Evolutionary conservation across 2,888 invertebrate genomes (phyloP).

Genomic region (Criorhina ranunculi): DNA sequence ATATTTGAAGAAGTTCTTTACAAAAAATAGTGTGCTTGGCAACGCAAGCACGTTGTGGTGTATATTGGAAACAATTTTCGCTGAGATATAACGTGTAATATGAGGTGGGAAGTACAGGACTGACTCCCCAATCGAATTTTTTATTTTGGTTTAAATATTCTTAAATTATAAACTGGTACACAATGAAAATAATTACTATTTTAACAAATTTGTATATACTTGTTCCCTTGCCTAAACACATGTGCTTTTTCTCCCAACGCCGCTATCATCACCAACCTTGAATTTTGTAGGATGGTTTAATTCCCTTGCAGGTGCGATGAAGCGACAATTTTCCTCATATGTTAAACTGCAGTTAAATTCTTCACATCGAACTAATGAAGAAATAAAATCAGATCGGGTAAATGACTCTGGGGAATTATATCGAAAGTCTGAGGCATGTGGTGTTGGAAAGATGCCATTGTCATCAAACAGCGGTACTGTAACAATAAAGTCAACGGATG

Average conservation of each 20-base stretch:
- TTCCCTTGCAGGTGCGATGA: conserved; percentile 89
- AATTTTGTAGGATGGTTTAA: conserved; percentile 86
- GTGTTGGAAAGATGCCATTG: conserved; percentile 30
- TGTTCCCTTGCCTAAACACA: conserved; percentile 43
- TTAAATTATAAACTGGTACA: neutral
- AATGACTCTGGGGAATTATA: conserved; percentile 24
- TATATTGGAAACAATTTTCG: too few species aligned
- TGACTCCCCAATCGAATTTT: too few species aligned
- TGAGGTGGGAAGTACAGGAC: too few species aligned
- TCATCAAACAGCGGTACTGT: conserved; percentile 44
- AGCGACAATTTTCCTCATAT: conserved; percentile 93
- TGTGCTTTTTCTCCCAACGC: conserved; percentile 57
- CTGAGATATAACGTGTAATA: too few species aligned
- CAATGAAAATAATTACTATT: neutral
- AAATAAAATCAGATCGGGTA: conserved; percentile 22
- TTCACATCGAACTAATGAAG: conserved; percentile 74
- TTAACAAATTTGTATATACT: conserved; percentile 3
- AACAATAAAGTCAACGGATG: conserved; percentile 44
- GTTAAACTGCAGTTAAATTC: conserved; percentile 90
- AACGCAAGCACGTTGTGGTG: too few species aligned
- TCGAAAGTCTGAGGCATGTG: conserved; percentile 34
- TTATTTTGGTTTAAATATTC: too few species aligned
- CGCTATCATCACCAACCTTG: conserved; percentile 58
- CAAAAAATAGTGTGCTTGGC: too few species aligned
- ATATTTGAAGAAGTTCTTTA: too few species aligned